phyloP scores from a whole-genome alignment of 1,140 invertebrate genomes.

The Drosophila santomea region DNA sequence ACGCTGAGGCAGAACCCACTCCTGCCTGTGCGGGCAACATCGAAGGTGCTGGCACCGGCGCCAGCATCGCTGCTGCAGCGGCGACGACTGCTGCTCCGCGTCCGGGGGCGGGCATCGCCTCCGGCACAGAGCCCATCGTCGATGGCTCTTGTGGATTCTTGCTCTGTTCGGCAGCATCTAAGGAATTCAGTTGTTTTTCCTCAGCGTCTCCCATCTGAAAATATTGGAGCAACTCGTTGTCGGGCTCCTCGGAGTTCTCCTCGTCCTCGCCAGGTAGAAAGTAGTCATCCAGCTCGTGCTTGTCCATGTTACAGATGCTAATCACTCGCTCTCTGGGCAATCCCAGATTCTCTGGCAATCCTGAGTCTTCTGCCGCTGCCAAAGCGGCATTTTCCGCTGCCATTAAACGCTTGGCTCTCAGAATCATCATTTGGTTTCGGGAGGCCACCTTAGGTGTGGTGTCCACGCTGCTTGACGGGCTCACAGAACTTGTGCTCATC shows the following conservation, averaged over 20 bases:
- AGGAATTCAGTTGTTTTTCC: conserved; percentile 84
- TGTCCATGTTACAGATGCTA: conserved; percentile 90
- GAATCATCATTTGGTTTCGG: conserved; percentile 63
- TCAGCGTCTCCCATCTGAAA: conserved; percentile 88
- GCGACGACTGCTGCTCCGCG: conserved; percentile 38
- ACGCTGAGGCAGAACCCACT: conserved; percentile 84
- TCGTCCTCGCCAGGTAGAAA: conserved; percentile 86
- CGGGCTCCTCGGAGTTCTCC: conserved; percentile 91
- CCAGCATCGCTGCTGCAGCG: conserved; percentile 43
- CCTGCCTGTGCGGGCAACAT: conserved; percentile 43
- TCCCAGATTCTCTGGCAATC: conserved; percentile 76
- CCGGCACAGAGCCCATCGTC: conserved; percentile 41
- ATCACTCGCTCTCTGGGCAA: conserved; percentile 87
- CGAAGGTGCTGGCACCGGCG: conserved; percentile 35
- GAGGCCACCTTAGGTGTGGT: conserved; percentile 70
- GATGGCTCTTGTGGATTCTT: conserved; percentile 72
- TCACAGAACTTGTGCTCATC: conserved; percentile 61
- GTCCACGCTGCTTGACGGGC: conserved; percentile 70
- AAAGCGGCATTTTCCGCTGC: conserved; percentile 61
- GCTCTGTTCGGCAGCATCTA: conserved; percentile 81
- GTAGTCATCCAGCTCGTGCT: conserved; percentile 92
- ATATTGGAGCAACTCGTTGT: conserved; percentile 92
- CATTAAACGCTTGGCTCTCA: conserved; percentile 63
- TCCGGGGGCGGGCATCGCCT: conserved; percentile 47
- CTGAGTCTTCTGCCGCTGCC: conserved; percentile 63